Conservation (phyloP, 2,113 vertebrate species). For the Brachyistius frenatus region DNA sequence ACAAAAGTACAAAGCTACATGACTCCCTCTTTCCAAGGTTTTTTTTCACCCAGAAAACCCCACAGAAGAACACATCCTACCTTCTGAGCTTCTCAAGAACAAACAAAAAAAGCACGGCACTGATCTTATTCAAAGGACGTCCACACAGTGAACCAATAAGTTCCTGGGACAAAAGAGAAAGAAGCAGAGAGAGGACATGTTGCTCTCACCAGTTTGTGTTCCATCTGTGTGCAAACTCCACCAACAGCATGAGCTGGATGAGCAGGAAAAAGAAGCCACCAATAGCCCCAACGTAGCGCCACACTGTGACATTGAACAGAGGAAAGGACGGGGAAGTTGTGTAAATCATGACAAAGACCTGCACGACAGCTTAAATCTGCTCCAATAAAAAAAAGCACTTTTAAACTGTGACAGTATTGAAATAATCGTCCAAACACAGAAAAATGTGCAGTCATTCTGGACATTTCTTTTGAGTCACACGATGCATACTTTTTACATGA, state of each 20-base stretch:
- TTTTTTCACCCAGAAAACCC: slow-evolving; percentile 12
- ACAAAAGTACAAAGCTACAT: slow-evolving; percentile 27
- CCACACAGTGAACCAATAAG: not conserved
- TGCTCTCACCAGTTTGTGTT: slow-evolving; percentile 96
- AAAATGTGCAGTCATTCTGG: not conserved
- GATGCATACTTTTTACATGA: no score
- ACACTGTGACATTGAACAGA: slow-evolving; percentile 83
- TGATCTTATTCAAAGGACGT: slow-evolving; percentile 5
- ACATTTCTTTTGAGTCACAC: not conserved
- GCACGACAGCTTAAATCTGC: not conserved
- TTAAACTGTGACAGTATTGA: no score
- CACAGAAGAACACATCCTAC: slow-evolving; percentile 1
- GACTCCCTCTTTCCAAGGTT: slow-evolving; percentile 16
- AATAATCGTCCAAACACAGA: no score
- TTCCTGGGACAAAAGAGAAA: not conserved
- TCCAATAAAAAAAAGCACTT: not conserved
- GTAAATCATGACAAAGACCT: slow-evolving; percentile 3
- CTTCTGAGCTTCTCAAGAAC: slow-evolving; percentile 17
- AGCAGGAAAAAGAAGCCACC: slow-evolving; percentile 91
- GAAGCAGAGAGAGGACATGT: slow-evolving; percentile 9
- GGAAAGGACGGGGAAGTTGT: not conserved
- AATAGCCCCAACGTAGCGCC: slow-evolving; percentile 91
- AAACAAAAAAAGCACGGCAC: slow-evolving; percentile 9
- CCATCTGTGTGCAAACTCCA: slow-evolving; percentile 98
- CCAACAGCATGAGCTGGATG: slow-evolving; percentile 94